phyloP scores from a whole-genome alignment of 2,113 vertebrate species.

The Mustela nigripes region DNA sequence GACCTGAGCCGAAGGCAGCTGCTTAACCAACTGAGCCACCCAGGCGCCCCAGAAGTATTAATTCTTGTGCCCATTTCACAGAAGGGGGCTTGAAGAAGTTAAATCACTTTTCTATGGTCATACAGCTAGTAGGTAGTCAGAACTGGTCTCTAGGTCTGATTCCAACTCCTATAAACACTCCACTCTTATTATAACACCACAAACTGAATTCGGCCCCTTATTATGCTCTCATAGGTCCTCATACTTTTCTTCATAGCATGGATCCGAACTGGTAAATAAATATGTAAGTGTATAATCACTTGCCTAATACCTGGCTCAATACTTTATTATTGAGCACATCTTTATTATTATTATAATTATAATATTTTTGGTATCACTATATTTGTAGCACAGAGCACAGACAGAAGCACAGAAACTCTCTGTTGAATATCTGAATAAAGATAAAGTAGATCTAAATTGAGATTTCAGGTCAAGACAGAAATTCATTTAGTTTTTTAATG shows the following conservation, averaged over 20 bases:
- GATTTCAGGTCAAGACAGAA: conserved; percentile 12
- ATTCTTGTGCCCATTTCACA: background rate
- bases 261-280: background rate
- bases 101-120: background rate
- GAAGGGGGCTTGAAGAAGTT: background rate
- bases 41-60: background rate
- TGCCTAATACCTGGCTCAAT: background rate
- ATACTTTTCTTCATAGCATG: background rate
- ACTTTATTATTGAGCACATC: background rate
- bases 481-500: background rate
- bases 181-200: background rate
- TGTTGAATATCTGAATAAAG: background rate
- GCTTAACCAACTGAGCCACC: too few species aligned
- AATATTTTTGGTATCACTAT: too few species aligned
- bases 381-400: background rate
- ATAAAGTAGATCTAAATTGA: background rate
- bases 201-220: background rate
- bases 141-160: background rate
- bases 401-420: background rate
- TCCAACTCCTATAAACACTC: background rate
- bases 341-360: background rate
- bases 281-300: background rate
- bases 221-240: background rate
- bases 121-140: background rate
- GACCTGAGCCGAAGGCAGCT: too few species aligned